Evolutionary conservation across 2,888 invertebrate species (phyloP).

Genomic region (Girardia tigrina): DNA sequence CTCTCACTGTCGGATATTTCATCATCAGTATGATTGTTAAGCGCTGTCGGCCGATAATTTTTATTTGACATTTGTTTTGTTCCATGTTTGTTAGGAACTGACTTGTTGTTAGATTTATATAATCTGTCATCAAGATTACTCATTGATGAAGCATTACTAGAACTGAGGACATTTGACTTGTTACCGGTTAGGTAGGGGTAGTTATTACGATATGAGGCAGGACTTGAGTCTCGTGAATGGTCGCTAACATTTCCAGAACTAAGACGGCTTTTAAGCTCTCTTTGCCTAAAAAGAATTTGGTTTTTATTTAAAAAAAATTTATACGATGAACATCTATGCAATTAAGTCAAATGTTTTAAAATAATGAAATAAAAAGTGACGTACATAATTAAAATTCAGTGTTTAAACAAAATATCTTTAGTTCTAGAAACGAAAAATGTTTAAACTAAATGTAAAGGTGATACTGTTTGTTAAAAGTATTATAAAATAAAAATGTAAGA

Average conservation of each 20-base stretch:
- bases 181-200: neutral
- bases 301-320: too few relatives aligned
- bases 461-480: too few relatives aligned
- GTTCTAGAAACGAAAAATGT: too few relatives aligned
- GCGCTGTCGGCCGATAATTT: neutral
- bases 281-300: too few relatives aligned
- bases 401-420: too few relatives aligned
- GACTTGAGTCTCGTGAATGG: neutral
- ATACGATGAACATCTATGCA: too few relatives aligned
- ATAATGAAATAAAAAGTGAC: too few relatives aligned
- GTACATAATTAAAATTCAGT: too few relatives aligned
- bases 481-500: too few relatives aligned
- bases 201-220: neutral
- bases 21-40: neutral
- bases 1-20: neutral
- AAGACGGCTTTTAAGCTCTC: neutral
- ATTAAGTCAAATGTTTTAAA: too few relatives aligned
- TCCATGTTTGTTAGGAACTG: neutral
- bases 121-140: neutral
- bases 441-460: too few relatives aligned
- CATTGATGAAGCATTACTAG: neutral
- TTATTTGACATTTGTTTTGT: neutral
- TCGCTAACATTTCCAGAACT: neutral
- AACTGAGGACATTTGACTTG: neutral
- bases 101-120: neutral